phyloP scores from a whole-genome alignment of 1,140 invertebrate genomes.

The Temnothorax longispinosus region DNA sequence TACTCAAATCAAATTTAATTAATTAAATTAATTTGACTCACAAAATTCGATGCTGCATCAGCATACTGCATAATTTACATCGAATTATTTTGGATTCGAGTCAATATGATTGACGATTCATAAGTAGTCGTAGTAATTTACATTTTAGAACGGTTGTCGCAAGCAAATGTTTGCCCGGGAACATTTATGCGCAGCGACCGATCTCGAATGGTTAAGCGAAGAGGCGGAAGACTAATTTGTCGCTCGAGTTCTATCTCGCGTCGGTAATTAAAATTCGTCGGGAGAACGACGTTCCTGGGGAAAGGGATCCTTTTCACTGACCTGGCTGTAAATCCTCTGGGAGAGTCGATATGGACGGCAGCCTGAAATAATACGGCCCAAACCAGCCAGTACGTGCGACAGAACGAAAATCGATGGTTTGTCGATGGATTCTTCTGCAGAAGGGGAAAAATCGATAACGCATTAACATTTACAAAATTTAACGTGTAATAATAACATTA shows the following conservation, averaged over 20 bases:
- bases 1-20: constrained; percentile 5
- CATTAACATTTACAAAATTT: not conserved
- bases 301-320: constrained; percentile 76
- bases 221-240: constrained; percentile 48
- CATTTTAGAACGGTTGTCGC: constrained; percentile 40
- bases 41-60: not conserved
- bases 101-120: constrained; percentile 13
- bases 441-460: not conserved
- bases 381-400: constrained; percentile 99
- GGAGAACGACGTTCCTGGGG: not conserved
- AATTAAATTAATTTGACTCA: constrained; percentile 20
- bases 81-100: not conserved
- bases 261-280: constrained; percentile 50
- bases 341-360: constrained; percentile 98
- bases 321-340: constrained; percentile 95
- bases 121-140: constrained; percentile 26
- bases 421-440: constrained; percentile 87
- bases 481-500: not conserved
- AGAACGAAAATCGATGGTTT: constrained; percentile 96
- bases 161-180: not conserved
- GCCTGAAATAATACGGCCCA: constrained; percentile 99
- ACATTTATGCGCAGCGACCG: constrained; percentile 17
- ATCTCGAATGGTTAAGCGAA: constrained; percentile 28
- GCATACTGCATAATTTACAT: not conserved
- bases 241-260: constrained; percentile 35